phyloP scores from a whole-genome alignment of 2,888 invertebrate genomes.

The Dioctria linearis region DNA sequence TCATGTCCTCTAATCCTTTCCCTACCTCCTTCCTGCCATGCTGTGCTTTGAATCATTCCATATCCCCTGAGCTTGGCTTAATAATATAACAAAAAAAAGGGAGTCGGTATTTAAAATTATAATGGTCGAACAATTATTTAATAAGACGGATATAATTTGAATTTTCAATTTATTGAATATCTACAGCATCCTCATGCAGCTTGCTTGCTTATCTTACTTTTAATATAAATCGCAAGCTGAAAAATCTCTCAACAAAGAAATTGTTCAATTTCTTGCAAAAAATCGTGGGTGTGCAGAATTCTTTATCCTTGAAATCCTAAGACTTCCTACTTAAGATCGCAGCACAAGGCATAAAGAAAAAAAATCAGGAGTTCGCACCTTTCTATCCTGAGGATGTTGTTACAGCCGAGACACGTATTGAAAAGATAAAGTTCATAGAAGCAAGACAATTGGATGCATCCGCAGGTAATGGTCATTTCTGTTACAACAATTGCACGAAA shows the following conservation, averaged over 20 bases:
- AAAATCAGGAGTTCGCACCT: constrained; percentile 8
- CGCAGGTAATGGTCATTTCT: neutral
- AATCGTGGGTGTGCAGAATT: constrained; percentile 13
- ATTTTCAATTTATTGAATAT: too few species aligned
- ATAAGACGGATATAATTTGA: too few species aligned
- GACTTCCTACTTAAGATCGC: neutral
- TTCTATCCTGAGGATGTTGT: constrained; percentile 24
- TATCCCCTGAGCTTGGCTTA: too few species aligned
- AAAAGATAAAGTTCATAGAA: neutral
- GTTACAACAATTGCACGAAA: neutral
- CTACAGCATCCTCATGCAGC: too few species aligned
- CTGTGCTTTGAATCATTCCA: too few species aligned
- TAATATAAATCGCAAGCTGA: neutral
- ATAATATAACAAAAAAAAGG: too few species aligned
- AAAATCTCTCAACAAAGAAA: neutral
- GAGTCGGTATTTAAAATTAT: too few species aligned
- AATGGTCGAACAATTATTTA: too few species aligned
- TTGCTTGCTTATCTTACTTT: neutral
- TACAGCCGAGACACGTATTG: constrained; percentile 4
- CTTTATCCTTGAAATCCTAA: neutral
- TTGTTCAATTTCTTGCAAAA: constrained; percentile 15
- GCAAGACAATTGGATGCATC: neutral
- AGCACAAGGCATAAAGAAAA: neutral
- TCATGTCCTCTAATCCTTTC: too few species aligned
- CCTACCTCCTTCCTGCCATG: too few species aligned